Percentiles rank a stretch among this genome's conserved stretches.
phyloP scores from a whole-genome alignment of 2,797 vertebrate species.

The Acropternis orthonyx region DNA sequence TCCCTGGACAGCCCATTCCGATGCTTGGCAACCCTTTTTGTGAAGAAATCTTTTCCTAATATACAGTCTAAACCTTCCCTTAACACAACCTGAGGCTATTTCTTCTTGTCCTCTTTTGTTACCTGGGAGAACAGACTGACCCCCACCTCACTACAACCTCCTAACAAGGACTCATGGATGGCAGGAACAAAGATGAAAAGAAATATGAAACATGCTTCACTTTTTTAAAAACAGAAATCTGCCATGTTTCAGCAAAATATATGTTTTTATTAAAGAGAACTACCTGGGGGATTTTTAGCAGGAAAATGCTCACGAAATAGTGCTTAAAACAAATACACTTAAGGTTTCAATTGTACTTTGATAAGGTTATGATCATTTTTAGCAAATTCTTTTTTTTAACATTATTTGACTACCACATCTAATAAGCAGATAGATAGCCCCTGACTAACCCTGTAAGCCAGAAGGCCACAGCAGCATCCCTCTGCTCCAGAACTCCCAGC shows the following conservation, averaged over 20 bases:
- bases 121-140: not conserved
- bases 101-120: not conserved
- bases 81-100: not conserved
- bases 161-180: not conserved
- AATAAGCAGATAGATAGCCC: not conserved
- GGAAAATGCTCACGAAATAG: not conserved
- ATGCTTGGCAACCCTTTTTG: not conserved
- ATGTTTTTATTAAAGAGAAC: not conserved
- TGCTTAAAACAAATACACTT: not conserved
- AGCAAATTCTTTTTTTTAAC: not conserved
- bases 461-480: not conserved
- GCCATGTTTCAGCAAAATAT: not conserved
- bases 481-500: not conserved
- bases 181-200: not conserved
- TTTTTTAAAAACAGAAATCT: not conserved
- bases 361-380: not conserved
- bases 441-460: not conserved
- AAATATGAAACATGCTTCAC: not conserved
- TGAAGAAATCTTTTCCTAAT: not conserved
- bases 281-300: not conserved
- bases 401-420: not conserved
- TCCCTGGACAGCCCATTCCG: not conserved
- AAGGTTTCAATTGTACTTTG: not conserved
- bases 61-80: not conserved
- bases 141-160: not conserved